Conservation (phyloP, 2,797 vertebrate genomes). For the Podarcis siculus region DNA sequence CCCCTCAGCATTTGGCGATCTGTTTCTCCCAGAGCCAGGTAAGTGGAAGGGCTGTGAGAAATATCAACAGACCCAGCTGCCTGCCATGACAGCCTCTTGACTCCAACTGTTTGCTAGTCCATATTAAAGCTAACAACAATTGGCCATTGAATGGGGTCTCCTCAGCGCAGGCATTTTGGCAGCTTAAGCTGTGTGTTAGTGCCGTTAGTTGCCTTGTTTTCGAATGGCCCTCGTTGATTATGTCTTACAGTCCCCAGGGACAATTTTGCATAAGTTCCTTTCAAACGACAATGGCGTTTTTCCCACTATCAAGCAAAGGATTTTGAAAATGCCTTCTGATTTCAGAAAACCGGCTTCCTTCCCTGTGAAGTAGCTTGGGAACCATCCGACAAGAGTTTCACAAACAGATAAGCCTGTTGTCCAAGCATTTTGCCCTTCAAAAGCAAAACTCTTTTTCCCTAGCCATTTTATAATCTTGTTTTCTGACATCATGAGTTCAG, state of each 20-base stretch:
- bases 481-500: background rate
- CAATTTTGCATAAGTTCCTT: background rate
- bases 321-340: slow-evolving; percentile 13
- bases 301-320: background rate
- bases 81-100: slow-evolving; percentile 25
- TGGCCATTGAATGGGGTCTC: slow-evolving; percentile 18
- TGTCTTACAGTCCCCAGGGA: fast-evolving
- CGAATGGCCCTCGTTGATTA: background rate
- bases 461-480: background rate
- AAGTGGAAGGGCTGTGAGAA: slow-evolving; percentile 34
- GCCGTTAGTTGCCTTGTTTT: background rate
- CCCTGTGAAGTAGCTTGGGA: slow-evolving; percentile 22
- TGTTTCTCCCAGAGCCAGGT: slow-evolving; percentile 15
- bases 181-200: background rate
- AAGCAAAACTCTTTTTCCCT: background rate
- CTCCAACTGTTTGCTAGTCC: slow-evolving; percentile 12
- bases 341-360: background rate
- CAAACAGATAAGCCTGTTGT: background rate
- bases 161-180: slow-evolving; percentile 9
- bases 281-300: slow-evolving; percentile 11
- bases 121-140: slow-evolving; percentile 9
- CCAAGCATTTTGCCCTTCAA: background rate
- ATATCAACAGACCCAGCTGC: background rate
- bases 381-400: background rate
- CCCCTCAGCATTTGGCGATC: slow-evolving; percentile 20